Base-by-base conservation (phyloP, 2,113 vertebrate species). In the Atherinomorus stipes region DNA sequence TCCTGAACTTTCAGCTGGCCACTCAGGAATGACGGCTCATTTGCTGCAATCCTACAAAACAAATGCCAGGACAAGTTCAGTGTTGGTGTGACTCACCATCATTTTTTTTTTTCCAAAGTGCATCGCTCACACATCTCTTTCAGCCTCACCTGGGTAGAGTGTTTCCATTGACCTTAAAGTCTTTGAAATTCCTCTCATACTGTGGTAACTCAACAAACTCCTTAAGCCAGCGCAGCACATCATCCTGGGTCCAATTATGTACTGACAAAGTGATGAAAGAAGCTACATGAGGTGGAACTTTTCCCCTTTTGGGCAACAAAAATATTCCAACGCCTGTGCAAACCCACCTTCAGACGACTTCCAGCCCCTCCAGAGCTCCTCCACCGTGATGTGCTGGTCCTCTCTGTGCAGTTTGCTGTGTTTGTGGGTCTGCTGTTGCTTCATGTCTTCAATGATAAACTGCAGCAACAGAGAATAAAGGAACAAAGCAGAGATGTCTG, bases 401-500 rank as follows among this genome's bases (percentile, higher is more conserved):
- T 99, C 97, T 85, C 95, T 94, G 88, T 99, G 97, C 61, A 99
- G 88, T 72, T 96, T 94, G 85, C 92, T 98, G 61, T 98, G 97
- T 77, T 98, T 98, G 90, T 98, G 96, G 42, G 96, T 91, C 85
- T 94, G 93, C 67, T 97, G 97, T 70, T 96, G 96, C 67, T 99
- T 96, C 97, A 99, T 97, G 89, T 98, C 97, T 91, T 99, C 96
- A 83, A 97, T 96, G 25, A 99, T 95, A 87, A 99, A 99, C 93
- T 94, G 51, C 10, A 26, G 50, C 49, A 12, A 65, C 2, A 59
- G 18, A 51, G 18, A 51, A 18, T 7, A 19, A 26, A 9, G 50
- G 0, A 11, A 50, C 28, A 22, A 28, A 15, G 13, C 42, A 4
- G n/a, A n/a, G n/a, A n/a, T n/a, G n/a, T n/a, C n/a, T n/a, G n/a